Percentiles rank a stretch among this genome's conserved stretches.
Conservation (phyloP, 2,888 invertebrate genomes). For the Xanthia icteritia region DNA sequence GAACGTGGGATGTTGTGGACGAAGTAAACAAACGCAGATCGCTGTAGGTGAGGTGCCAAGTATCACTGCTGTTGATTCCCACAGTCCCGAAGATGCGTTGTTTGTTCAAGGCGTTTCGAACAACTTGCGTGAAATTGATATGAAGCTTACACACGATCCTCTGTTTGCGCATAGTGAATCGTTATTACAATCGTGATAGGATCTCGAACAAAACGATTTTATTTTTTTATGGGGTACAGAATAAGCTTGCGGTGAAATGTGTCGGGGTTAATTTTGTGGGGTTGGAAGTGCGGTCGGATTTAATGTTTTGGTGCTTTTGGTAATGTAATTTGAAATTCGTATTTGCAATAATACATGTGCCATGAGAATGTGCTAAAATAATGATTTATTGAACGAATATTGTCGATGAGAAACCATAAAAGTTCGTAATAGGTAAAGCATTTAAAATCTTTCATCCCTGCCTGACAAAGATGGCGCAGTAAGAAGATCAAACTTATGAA, state of each 20-base stretch:
- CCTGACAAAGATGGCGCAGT: background rate
- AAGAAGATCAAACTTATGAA: background rate
- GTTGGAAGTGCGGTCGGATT: constrained; percentile 38
- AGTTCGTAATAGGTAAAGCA: background rate
- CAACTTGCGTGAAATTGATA: constrained; percentile 87
- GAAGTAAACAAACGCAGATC: constrained; percentile 58
- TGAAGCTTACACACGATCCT: constrained; percentile 76
- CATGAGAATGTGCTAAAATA: background rate
- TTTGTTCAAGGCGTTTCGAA: constrained; percentile 69
- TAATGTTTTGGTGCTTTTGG: constrained; percentile 31
- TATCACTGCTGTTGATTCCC: constrained; percentile 71
- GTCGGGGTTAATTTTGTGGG: constrained; percentile 47
- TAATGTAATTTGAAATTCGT: constrained; percentile 39
- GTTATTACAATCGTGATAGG: constrained; percentile 76
- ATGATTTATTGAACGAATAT: background rate
- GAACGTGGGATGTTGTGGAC: constrained; percentile 55
- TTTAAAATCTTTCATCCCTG: background rate
- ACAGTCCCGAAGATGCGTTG: constrained; percentile 61
- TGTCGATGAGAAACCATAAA: background rate
- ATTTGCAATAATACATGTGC: background rate
- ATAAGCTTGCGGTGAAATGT: constrained; percentile 47
- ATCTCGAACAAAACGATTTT: constrained; percentile 60
- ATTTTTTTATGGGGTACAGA: constrained; percentile 56
- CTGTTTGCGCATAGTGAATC: constrained; percentile 78
- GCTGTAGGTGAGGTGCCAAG: constrained; percentile 60